Base-by-base conservation (phyloP, 1,140 invertebrate species). In the Chironomus tepperi region DNA sequence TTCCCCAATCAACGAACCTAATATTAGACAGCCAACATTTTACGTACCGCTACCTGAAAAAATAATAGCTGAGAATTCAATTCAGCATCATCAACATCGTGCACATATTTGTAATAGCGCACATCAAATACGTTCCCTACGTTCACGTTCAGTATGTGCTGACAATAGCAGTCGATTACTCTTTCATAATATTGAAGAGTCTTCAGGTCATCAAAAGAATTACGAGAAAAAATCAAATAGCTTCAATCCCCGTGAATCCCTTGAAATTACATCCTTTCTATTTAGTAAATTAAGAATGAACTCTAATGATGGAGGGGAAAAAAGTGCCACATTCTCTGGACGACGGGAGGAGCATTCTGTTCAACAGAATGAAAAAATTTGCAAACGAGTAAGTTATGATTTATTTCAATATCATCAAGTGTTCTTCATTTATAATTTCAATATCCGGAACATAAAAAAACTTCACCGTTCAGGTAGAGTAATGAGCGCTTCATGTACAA, bases 101-200 rank as follows among this genome's bases (percentile, higher is more conserved):
- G 18, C n/a, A n/a, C 9, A 10, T 12, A 57, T 57, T 57, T 10
- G 6, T 70, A 70, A 70, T 70, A 57, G 47, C 3, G 7, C n/a
- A 15, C 12, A 57, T 57, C 65, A 15, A 18, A 19, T 70, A 10
- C 65, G 65, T 16, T 70, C 65, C 8, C 3, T 70, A 18, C 16
- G 65, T 19, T 70, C 65, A 18, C 65, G 65, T 19, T 70, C 65
- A n/a, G 65, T 70, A 18, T 70, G 65, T 21, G 65, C 65, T 18
- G 19, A n/a, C 47, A n/a, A 57, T 12, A 15, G 47, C 5, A 57
- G 47, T 57, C 47, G n/a, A 15, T n/a, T 57, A 12, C 47, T 57
- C 47, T 57, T 57, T 57, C 47, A 57, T 3, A 57, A 57, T 57
- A 15, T 57, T n/a, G 47, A 57, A 57, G 12, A 57, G 12, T 15